These are phyloP conservation scores for Brachionus paranguensis DNA, from an alignment of 1,140 invertebrate species.

Conservation along the genomic window DNA sequence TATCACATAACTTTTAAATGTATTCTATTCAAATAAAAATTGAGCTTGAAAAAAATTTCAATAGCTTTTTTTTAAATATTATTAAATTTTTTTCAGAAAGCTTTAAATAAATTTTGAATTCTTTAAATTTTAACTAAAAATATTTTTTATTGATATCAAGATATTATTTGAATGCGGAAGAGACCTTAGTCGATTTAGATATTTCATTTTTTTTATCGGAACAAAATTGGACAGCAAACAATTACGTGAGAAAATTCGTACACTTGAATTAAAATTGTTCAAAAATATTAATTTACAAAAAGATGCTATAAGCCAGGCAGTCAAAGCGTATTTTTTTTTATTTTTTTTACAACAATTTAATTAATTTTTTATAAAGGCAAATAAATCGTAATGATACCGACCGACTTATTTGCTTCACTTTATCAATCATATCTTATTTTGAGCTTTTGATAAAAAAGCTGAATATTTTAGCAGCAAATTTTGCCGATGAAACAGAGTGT, in stretches of 20 bases:
- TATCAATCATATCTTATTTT: neutral
- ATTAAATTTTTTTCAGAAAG: no score
- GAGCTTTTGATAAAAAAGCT: neutral
- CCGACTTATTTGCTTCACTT: neutral
- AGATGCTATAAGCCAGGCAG: neutral
- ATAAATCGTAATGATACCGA: neutral
- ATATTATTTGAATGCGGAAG: neutral
- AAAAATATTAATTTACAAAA: slow-evolving; percentile 9
- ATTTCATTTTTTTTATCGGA: slow-evolving; percentile 1
- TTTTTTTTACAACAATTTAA: neutral
- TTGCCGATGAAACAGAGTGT: neutral
- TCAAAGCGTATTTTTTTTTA: neutral
- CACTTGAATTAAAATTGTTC: neutral
- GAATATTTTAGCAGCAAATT: neutral
- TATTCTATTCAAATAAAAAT: no score
- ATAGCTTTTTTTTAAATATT: no score
- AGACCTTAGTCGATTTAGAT: neutral
- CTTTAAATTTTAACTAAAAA: neutral
- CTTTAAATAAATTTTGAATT: no score
- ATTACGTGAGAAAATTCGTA: neutral
- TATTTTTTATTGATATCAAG: neutral
- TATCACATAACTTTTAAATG: no score
- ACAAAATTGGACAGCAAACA: neutral
- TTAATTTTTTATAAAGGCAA: neutral
- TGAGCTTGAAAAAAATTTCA: no score